Percentiles rank a stretch among this genome's conserved stretches.
These are phyloP conservation scores for Elaphurus davidianus DNA, from an alignment of 2,113 vertebrate species.

Conservation along the genomic window DNA sequence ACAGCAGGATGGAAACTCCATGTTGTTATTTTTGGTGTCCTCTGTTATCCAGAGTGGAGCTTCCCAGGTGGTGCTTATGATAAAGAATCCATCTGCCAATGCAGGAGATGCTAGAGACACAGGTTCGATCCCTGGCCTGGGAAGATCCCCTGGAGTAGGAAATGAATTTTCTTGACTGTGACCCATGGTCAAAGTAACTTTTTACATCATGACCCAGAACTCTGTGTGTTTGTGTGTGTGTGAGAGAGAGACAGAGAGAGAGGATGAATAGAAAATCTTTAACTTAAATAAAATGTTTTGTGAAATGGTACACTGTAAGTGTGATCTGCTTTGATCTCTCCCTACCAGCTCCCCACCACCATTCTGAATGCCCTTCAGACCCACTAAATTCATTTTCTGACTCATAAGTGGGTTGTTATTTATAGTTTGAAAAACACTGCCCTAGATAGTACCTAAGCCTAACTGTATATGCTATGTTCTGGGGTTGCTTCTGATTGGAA, in stretches of 20 bases:
- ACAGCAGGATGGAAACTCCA: conserved; percentile 55
- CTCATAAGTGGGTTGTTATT: background rate
- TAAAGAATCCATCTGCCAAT: background rate
- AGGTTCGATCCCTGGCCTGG: background rate
- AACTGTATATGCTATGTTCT: background rate
- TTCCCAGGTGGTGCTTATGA: background rate
- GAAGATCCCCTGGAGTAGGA: background rate
- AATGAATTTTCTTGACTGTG: conserved; percentile 27
- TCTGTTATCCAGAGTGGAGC: background rate
- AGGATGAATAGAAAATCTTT: background rate
- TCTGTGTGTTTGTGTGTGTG: background rate
- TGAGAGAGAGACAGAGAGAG: background rate
- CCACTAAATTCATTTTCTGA: background rate
- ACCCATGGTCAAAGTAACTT: conserved; percentile 36
- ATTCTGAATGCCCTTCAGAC: background rate
- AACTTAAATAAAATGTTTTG: conserved; percentile 33
- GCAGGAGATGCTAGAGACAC: background rate
- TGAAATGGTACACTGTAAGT: background rate
- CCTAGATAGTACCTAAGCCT: background rate
- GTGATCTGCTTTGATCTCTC: background rate
- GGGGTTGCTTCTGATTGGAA: conserved; percentile 37
- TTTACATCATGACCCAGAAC: background rate
- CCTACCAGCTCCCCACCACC: fast-evolving
- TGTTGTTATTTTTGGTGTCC: conserved; percentile 34
- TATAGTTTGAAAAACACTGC: background rate